A percentile compares a stretch with the other conserved stretches of the same genome.
Evolutionary conservation across 2,888 invertebrate species (phyloP).

Genomic region (Drosophila pseudotakahashii): DNA sequence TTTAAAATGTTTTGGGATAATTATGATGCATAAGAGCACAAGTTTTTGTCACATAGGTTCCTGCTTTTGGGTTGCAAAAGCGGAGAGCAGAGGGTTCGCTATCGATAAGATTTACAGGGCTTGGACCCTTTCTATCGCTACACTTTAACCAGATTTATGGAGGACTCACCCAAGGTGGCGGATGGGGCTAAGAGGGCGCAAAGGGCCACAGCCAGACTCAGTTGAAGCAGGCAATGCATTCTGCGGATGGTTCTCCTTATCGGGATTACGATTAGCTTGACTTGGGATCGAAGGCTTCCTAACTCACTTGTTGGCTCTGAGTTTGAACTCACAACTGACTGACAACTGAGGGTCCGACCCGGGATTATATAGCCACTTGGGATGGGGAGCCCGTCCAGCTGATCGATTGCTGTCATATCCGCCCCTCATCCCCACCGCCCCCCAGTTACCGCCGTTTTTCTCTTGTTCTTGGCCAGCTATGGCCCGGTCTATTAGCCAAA

Average conservation of each 20-base stretch:
- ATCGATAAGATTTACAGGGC: not conserved
- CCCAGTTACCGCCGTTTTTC: not conserved
- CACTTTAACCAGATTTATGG: not conserved
- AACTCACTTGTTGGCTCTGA: constrained; percentile 62
- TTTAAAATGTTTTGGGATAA: too few relatives aligned
- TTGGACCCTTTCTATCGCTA: not conserved
- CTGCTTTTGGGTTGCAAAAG: too few relatives aligned
- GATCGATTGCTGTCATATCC: constrained; percentile 29
- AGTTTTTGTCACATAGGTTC: too few relatives aligned
- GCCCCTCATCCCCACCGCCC: not conserved
- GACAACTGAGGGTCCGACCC: constrained; percentile 42
- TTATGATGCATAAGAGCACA: too few relatives aligned
- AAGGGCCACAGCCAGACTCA: constrained; percentile 60
- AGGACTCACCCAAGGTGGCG: constrained; percentile 54
- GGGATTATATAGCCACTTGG: constrained; percentile 65
- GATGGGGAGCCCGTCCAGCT: constrained; percentile 16
- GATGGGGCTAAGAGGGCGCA: constrained; percentile 54
- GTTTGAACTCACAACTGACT: constrained; percentile 71
- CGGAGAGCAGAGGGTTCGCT: not conserved
- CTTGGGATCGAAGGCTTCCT: not conserved
- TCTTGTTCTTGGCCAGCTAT: not conserved
- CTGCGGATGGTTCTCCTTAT: constrained; percentile 4
- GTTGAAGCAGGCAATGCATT: constrained; percentile 56
- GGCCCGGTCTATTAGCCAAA: constrained; percentile 28
- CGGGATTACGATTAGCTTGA: constrained; percentile 1